phyloP scores from a whole-genome alignment of 2,797 vertebrate genomes.

The Arrhamphus sclerolepis region DNA sequence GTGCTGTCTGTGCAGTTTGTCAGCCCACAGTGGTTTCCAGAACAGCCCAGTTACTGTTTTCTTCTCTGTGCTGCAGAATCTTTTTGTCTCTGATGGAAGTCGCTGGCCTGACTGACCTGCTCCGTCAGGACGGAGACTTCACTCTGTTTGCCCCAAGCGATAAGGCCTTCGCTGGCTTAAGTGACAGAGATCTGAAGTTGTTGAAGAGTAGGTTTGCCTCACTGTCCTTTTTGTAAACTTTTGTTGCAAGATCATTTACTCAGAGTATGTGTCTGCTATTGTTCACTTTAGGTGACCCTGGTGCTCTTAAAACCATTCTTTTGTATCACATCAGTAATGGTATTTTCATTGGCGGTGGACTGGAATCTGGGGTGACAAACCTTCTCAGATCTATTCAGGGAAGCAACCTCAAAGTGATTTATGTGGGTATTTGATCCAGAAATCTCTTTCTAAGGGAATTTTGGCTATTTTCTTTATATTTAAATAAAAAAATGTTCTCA shows the following conservation, averaged over 20 bases:
- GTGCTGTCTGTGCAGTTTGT: slow-evolving; percentile 40
- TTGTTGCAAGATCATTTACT: background rate
- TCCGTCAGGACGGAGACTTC: slow-evolving; percentile 86
- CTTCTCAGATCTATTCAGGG: slow-evolving; percentile 93
- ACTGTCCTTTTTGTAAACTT: background rate
- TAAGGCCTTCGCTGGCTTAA: slow-evolving; percentile 89
- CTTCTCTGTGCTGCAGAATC: slow-evolving; percentile 76
- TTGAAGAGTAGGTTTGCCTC: slow-evolving; percentile 84
- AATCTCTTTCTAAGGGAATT: background rate
- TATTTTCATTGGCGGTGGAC: slow-evolving; percentile 89
- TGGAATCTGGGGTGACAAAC: slow-evolving; percentile 93
- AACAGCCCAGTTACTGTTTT: slow-evolving; percentile 40
- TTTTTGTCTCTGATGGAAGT: slow-evolving; percentile 92
- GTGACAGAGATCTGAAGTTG: slow-evolving; percentile 81
- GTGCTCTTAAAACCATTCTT: slow-evolving; percentile 91
- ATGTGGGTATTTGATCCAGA: slow-evolving; percentile 79
- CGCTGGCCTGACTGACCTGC: slow-evolving; percentile 89
- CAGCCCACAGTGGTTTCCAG: slow-evolving; percentile 34
- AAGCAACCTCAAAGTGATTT: slow-evolving; percentile 87
- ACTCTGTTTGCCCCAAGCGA: slow-evolving; percentile 95
- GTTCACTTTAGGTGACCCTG: slow-evolving; percentile 82
- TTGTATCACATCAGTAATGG: slow-evolving; percentile 92
- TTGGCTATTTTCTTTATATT: background rate
- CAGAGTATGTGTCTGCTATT: background rate
- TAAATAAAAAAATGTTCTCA: too few relatives aligned